Base-by-base conservation (phyloP, 2,113 vertebrate genomes). In the Plestiodon gilberti region DNA sequence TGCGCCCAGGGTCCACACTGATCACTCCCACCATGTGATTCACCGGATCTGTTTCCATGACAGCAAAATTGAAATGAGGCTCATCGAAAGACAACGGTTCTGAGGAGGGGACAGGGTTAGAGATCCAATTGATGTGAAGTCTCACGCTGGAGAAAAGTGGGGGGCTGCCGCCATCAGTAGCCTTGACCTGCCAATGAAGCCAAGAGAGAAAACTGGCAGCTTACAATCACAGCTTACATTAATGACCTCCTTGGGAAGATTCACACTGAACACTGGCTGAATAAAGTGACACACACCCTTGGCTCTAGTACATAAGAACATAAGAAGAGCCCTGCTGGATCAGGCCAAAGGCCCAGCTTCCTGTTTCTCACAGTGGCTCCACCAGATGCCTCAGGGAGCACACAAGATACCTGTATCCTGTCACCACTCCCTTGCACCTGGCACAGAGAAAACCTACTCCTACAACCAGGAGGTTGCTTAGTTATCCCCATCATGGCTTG, bases 21-120 rank as follows among this genome's bases (percentile, higher is more conserved):
- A 99, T 97, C 94, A 99, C 97, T 40, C 98, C 99, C 95, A 99
- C 98, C 98, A 99, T 98, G 86, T 99, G 98, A 89, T 98, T 98
- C 89, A 99, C 97, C 0, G 97, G 97, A 61, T 99, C 98, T 0
- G 98, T 98, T 91, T 99, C 98, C 98, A 99, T 98, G 92, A 99
- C 97, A 0, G 98, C 97, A 0, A 99, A 99, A 93, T 97, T 97
- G 81, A 98, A 98, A 89, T 97, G 97, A 3, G 96, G 95, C 25
- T 99, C 98, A 0, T 99, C 98, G 0, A 99, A 99, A 14, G 96
- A 94, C 78, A 99, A 95, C 0, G 96, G 95, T 22, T 98, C 97
- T 0, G 95, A 88, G 43, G 96, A 97, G 2, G 97, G 96, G 13
- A 93, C 78, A 0, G 98, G 98, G 80, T 64, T 93, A 4, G 96